Percentiles rank a stretch among this genome's conserved stretches.
These are phyloP conservation scores for Coreoperca whiteheadi DNA, from an alignment of 2,113 vertebrate species.

Conservation along the genomic window DNA sequence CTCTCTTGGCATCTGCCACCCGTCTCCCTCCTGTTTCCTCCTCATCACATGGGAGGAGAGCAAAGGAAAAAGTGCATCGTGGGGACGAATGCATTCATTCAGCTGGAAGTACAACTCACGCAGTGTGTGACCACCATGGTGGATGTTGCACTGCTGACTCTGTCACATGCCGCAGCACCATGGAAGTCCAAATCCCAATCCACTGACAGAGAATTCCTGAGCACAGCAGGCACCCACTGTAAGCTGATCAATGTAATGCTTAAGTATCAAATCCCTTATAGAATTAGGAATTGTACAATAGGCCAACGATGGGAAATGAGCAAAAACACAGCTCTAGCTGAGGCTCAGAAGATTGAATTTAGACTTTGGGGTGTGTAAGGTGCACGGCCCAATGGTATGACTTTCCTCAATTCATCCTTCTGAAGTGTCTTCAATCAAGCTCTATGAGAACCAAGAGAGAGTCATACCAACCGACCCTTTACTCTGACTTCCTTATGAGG, in stretches of 20 bases:
- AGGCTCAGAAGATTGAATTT: constrained; percentile 13
- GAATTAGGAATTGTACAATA: constrained; percentile 51
- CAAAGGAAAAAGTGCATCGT: constrained; percentile 42
- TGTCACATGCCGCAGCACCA: constrained; percentile 61
- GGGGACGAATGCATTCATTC: constrained; percentile 53
- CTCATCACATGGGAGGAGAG: constrained; percentile 65
- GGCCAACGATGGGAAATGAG: constrained; percentile 21
- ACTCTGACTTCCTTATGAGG: not conserved
- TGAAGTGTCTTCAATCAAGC: constrained; percentile 16
- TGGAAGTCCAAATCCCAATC: constrained; percentile 58
- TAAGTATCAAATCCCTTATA: constrained; percentile 56
- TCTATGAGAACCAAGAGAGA: not conserved
- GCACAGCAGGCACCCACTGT: constrained; percentile 34
- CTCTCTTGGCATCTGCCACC: constrained; percentile 54
- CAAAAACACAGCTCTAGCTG: constrained; percentile 14
- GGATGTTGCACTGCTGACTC: constrained; percentile 63
- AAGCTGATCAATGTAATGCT: constrained; percentile 69
- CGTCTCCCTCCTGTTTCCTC: constrained; percentile 62
- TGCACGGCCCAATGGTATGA: not conserved
- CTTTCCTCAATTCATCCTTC: constrained; percentile 14
- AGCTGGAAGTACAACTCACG: constrained; percentile 57
- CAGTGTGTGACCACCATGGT: constrained; percentile 61
- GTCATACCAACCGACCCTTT: not conserved
- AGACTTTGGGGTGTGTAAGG: not conserved
- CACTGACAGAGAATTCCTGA: constrained; percentile 48